Conservation (phyloP, 1,140 invertebrate species). For the Conus betulinus region DNA sequence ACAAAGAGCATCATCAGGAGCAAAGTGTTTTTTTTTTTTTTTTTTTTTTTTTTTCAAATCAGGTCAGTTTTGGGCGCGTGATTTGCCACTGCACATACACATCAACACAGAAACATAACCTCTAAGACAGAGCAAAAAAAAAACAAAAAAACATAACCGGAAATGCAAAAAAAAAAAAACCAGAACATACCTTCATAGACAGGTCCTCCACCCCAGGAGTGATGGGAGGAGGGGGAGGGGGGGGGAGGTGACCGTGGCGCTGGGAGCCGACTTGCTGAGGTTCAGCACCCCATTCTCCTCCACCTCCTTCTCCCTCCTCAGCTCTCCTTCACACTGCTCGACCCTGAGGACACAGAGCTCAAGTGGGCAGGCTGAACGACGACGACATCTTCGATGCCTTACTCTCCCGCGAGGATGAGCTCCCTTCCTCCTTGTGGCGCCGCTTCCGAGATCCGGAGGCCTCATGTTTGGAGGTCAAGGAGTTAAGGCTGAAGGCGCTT, state of each 20-base stretch:
- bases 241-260: slow-evolving; percentile 16
- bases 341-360: neutral
- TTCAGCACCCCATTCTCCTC: slow-evolving; percentile 15
- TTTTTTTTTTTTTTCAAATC: no score
- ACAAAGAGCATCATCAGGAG: no score
- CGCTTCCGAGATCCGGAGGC: neutral
- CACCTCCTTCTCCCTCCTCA: neutral
- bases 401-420: neutral
- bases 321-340: neutral
- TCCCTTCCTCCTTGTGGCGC: neutral
- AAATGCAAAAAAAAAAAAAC: no score
- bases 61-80: no score
- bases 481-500: slow-evolving; percentile 23
- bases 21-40: no score
- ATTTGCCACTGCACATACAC: neutral
- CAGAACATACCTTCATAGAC: slow-evolving; percentile 23
- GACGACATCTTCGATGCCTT: neutral
- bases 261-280: slow-evolving; percentile 26
- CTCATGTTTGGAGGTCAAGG: neutral
- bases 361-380: neutral
- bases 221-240: neutral
- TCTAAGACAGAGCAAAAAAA: neutral
- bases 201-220: slow-evolving; percentile 32
- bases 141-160: neutral
- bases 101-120: neutral